Evolutionary conservation across 2,888 invertebrate species (phyloP).

Genomic region (Drosophila macrospina): DNA sequence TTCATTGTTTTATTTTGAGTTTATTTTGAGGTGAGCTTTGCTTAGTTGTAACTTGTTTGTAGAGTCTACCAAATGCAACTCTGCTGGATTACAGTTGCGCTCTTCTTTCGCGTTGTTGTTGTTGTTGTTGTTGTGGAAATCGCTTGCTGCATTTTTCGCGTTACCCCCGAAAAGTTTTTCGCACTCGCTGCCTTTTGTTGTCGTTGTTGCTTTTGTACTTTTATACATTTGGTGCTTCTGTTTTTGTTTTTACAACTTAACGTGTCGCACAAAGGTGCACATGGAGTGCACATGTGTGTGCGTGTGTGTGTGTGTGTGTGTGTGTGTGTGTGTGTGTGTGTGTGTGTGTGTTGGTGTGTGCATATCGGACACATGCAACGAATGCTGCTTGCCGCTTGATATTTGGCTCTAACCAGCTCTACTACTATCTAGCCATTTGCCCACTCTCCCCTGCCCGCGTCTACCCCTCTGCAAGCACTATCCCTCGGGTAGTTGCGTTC

Average conservation of each 20-base stretch:
- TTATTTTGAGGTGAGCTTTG: no score
- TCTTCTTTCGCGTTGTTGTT: not conserved
- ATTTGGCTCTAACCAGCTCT: slow-evolving; percentile 64
- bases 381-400: slow-evolving; percentile 57
- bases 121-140: slow-evolving; percentile 47
- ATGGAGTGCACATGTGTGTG: slow-evolving; percentile 31
- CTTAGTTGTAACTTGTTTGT: not conserved
- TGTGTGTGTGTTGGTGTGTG: slow-evolving; percentile 26
- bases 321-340: slow-evolving; percentile 26
- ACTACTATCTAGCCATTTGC: slow-evolving; percentile 41
- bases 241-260: slow-evolving; percentile 68
- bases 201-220: slow-evolving; percentile 29
- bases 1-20: not conserved
- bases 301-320: slow-evolving; percentile 14
- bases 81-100: slow-evolving; percentile 12
- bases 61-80: slow-evolving; percentile 19
- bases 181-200: slow-evolving; percentile 58
- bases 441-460: not conserved
- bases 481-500: slow-evolving; percentile 5
- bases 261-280: slow-evolving; percentile 76
- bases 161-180: slow-evolving; percentile 57
- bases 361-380: slow-evolving; percentile 69
- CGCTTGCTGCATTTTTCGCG: slow-evolving; percentile 43
- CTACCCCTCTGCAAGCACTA: not conserved
- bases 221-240: slow-evolving; percentile 25